phyloP scores from a whole-genome alignment of 2,888 invertebrate species.

The Nebria brevicollis region DNA sequence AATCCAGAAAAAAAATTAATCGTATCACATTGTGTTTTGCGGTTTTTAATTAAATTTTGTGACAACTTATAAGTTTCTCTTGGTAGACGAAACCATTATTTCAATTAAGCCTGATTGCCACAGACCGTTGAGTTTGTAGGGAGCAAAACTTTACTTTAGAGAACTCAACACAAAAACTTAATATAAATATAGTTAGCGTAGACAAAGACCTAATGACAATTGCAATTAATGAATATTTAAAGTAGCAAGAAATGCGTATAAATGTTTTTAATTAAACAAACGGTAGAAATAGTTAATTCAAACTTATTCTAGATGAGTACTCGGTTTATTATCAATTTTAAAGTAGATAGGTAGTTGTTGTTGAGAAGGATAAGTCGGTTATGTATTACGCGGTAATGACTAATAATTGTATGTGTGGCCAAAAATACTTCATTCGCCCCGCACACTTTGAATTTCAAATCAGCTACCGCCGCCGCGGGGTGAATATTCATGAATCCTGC shows the following conservation, averaged over 20 bases:
- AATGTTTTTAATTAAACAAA: not conserved
- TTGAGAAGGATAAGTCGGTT: constrained; percentile 17
- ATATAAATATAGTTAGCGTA: not conserved
- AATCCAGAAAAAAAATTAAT: not conserved
- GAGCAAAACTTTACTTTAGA: not conserved
- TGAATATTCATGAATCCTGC: constrained; percentile 57
- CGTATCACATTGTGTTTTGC: not conserved
- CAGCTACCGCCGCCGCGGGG: constrained; percentile 38
- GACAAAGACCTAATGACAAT: constrained; percentile 9
- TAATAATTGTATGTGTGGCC: constrained; percentile 42
- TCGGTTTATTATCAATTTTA: not conserved
- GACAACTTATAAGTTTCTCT: not conserved
- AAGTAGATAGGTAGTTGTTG: constrained; percentile 4
- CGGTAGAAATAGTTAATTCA: not conserved
- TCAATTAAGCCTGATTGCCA: not conserved
- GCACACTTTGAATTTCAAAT: constrained; percentile 57
- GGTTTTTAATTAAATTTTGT: not conserved
- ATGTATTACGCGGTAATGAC: constrained; percentile 30
- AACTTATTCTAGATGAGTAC: not conserved
- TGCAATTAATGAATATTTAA: constrained; percentile 17
- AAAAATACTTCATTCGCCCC: constrained; percentile 8
- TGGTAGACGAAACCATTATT: not conserved
- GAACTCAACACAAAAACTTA: not conserved
- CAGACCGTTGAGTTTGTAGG: not conserved
- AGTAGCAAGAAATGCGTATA: not conserved